Evolutionary conservation across 2,797 vertebrate genomes (phyloP).

Genomic region (Lepus townsendii): DNA sequence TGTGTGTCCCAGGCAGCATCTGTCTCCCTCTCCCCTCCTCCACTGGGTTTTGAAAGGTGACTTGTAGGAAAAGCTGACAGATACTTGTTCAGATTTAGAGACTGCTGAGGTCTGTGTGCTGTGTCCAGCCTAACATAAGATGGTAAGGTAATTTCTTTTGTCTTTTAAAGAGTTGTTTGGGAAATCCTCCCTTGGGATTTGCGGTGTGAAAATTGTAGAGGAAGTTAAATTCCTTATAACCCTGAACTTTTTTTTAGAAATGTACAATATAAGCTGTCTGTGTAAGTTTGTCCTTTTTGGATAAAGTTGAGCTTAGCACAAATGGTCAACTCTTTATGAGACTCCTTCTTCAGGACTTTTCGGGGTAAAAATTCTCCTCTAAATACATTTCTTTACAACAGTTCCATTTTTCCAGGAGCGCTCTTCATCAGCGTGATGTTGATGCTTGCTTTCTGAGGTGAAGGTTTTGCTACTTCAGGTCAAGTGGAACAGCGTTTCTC

Average conservation of each 20-base stretch:
- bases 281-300: constrained; percentile 15
- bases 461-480: neutral
- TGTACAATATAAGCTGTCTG: neutral
- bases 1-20: too few species aligned
- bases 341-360: neutral
- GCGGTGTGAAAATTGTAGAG: constrained; percentile 1
- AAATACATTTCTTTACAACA: neutral
- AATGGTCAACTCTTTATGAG: constrained; percentile 22
- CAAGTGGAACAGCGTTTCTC: neutral
- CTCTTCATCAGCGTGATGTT: neutral
- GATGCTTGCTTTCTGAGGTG: neutral
- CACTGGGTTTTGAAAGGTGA: constrained; percentile 26
- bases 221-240: constrained; percentile 50
- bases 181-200: constrained; percentile 31
- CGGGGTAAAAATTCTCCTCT: neutral
- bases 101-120: neutral
- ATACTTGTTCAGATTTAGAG: neutral
- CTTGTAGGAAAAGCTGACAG: constrained; percentile 11
- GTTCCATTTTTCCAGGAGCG: neutral
- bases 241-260: constrained; percentile 35
- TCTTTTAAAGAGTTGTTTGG: constrained; percentile 32
- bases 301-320: constrained; percentile 17
- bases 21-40: neutral
- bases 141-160: neutral
- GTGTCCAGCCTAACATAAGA: neutral